phyloP scores from a whole-genome alignment of 2,888 invertebrate species.

The Chrysotoxum bicinctum region DNA sequence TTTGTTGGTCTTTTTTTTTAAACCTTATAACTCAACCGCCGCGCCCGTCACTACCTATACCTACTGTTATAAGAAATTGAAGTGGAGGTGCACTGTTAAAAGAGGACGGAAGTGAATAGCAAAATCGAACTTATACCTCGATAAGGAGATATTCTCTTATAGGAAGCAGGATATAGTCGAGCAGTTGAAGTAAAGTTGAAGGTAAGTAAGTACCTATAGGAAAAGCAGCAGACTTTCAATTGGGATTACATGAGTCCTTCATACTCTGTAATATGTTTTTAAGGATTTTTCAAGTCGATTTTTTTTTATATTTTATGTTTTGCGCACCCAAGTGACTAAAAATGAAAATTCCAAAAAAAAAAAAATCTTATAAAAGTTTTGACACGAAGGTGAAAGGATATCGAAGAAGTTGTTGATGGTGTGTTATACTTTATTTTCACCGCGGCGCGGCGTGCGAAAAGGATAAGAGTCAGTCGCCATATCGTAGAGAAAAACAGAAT shows the following conservation, averaged over 20 bases:
- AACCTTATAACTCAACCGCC: not conserved
- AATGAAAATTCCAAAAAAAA: not conserved
- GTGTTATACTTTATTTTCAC: not conserved
- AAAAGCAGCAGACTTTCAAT: constrained; percentile 67
- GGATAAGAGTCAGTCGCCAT: constrained; percentile 60
- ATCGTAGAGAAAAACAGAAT: not conserved
- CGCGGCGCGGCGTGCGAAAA: not conserved
- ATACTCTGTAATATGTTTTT: constrained; percentile 71
- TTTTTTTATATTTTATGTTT: not conserved
- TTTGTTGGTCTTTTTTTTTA: not conserved
- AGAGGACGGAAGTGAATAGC: not conserved
- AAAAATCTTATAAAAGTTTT: constrained; percentile 52
- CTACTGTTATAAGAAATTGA: not conserved
- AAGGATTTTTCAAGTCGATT: constrained; percentile 61
- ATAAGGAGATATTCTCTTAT: constrained; percentile 62
- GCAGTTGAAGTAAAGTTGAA: constrained; percentile 59
- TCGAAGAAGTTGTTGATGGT: constrained; percentile 4
- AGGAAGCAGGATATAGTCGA: constrained; percentile 57
- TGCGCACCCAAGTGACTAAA: constrained; percentile 3
- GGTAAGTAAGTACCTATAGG: constrained; percentile 55
- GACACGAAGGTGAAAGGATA: constrained; percentile 38
- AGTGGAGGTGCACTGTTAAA: not conserved
- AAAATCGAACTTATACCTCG: constrained; percentile 53
- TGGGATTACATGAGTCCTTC: constrained; percentile 70
- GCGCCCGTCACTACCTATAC: no score